Evolutionary conservation across 2,888 invertebrate species (phyloP).

Genomic region (Trachelus iudaicus): DNA sequence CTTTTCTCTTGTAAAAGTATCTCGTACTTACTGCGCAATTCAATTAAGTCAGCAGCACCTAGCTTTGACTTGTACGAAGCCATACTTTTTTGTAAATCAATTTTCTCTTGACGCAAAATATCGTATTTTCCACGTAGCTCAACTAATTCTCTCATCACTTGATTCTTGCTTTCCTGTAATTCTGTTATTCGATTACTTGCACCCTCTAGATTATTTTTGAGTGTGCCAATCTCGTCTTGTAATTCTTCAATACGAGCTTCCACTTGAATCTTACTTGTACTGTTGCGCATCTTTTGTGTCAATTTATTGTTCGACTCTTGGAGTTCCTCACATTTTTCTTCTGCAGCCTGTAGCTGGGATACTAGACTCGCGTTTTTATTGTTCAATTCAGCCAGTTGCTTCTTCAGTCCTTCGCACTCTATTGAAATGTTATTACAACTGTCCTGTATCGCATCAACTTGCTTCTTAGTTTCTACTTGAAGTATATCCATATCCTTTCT

Average conservation of each 20-base stretch:
- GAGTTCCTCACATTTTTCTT: constrained; percentile 67
- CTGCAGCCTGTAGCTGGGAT: constrained; percentile 65
- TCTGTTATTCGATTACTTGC: constrained; percentile 54
- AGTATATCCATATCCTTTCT: constrained; percentile 59
- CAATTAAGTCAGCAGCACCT: constrained; percentile 24
- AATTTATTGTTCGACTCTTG: constrained; percentile 65
- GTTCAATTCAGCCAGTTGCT: constrained; percentile 60
- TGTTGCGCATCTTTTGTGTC: constrained; percentile 63
- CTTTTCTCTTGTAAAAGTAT: constrained; percentile 43
- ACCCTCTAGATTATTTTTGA: constrained; percentile 58
- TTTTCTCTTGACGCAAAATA: constrained; percentile 37
- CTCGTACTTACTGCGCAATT: constrained; percentile 43
- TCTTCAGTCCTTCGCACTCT: constrained; percentile 54
- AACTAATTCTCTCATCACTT: constrained; percentile 39
- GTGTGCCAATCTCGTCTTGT: constrained; percentile 48
- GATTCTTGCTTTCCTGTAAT: constrained; percentile 47
- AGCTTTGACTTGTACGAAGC: constrained; percentile 33
- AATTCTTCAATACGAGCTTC: constrained; percentile 55
- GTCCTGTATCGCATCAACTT: constrained; percentile 40
- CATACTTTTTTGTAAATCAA: constrained; percentile 27
- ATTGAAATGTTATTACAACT: constrained; percentile 48
- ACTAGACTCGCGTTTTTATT: constrained; percentile 66
- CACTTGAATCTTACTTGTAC: constrained; percentile 64
- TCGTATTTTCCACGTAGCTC: constrained; percentile 39
- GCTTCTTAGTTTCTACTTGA: constrained; percentile 61